Percentiles rank a stretch among this genome's conserved stretches.
These are phyloP conservation scores for Melipona beecheii DNA, from an alignment of 2,888 invertebrate species.

Conservation along the genomic window DNA sequence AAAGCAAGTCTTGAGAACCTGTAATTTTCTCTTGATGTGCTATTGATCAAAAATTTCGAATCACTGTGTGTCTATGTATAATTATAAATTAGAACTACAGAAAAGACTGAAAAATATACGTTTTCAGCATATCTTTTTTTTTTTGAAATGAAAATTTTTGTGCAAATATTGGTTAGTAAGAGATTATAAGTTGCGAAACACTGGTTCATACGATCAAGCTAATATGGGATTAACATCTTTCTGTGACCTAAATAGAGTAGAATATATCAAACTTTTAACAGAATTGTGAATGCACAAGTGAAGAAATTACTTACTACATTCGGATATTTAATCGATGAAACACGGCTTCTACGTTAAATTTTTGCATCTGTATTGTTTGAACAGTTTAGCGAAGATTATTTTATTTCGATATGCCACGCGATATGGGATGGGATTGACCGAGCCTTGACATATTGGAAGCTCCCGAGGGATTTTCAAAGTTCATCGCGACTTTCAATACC, in stretches of 20 bases:
- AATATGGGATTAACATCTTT: constrained; percentile 3
- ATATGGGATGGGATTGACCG: constrained; percentile 34
- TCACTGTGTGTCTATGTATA: not conserved
- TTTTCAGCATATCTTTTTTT: not conserved
- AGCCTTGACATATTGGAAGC: constrained; percentile 55
- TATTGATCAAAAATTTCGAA: not conserved
- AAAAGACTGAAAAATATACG: not conserved
- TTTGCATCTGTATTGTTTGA: not conserved
- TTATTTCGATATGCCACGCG: not conserved
- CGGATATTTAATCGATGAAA: not conserved
- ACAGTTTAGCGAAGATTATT: not conserved
- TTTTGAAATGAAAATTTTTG: not conserved
- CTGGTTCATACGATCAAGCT: constrained; percentile 1
- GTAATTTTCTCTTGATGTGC: not conserved
- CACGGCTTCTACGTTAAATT: not conserved
- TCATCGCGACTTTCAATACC: constrained; percentile 56
- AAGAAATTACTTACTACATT: not conserved
- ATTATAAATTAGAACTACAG: too few species aligned
- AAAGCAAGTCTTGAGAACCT: not conserved
- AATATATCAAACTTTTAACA: not conserved
- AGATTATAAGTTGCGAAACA: not conserved
- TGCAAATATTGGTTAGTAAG: not conserved
- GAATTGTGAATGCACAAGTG: not conserved
- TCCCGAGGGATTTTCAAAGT: constrained; percentile 58
- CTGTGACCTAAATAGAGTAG: constrained; percentile 3